phyloP scores from a whole-genome alignment of 92 coral and sea anemone species.

The Epizoanthus stellaris region DNA sequence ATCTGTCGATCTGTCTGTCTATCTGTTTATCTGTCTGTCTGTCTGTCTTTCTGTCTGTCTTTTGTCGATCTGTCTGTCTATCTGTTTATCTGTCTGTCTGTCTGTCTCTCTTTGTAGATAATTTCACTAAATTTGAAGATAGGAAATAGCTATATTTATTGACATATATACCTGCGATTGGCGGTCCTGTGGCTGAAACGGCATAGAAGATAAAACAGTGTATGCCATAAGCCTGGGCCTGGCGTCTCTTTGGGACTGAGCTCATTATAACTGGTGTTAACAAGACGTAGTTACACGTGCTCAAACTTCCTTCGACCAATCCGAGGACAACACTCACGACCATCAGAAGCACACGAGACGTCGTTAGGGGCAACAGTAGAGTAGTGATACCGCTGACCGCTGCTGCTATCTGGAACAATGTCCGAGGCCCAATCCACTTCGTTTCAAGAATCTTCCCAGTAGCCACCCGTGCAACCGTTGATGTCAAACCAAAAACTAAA shows the following conservation, averaged over 20 bases:
- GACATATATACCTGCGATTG: slow-evolving; percentile 7
- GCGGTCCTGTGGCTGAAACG: not conserved
- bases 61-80: too few species aligned
- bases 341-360: not conserved
- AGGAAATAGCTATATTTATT: too few species aligned
- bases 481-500: slow-evolving; percentile 6
- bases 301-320: not conserved
- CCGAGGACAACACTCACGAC: not conserved
- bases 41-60: too few species aligned
- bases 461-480: not conserved
- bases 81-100: too few species aligned
- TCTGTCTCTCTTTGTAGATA: too few species aligned
- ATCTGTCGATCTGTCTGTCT: too few species aligned
- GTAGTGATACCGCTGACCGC: not conserved
- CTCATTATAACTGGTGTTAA: not conserved
- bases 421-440: not conserved
- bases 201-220: not conserved
- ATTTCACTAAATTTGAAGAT: too few species aligned
- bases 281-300: not conserved
- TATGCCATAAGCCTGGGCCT: not conserved
- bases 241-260: not conserved
- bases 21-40: too few species aligned
- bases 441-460: not conserved
- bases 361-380: slow-evolving; percentile 9
- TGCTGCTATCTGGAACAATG: not conserved